Evolutionary conservation across 2,113 vertebrate species (phyloP), one percentile per base, ranked within the genome.

Genomic region (Pitta sordida): DNA sequence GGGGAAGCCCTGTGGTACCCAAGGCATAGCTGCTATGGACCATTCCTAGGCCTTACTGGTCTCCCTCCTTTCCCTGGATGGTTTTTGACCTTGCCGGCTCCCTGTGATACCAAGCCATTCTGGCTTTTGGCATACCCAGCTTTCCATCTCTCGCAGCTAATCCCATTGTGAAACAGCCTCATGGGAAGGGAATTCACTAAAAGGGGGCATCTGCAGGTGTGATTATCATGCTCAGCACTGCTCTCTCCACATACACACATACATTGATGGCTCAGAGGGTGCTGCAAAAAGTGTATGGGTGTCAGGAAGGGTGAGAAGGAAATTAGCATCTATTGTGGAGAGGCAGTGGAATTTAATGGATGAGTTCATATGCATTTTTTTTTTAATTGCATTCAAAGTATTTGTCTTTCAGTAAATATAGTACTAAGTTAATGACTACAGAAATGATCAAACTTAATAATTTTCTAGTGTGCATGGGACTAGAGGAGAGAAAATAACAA

Each of bases 391-490:
- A n/a, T 91, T 39, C 64, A 85, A 74, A 92, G 51, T 49, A 69
- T 85, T 91, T 93, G 70, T 60, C 55, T 77, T 95, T 93, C 78
- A 91, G 67, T 94, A 87, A 84, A 95, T 77, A 67, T 55, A 92
- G 76, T 94, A 51, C 27, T 67, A 85, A 85, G 21, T 85, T 90
- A 92, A 94, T 92, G 79, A 94, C 36, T 67, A 83, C 90, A 91
- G 82, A 93, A 94, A 86, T 94, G 65, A 46, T 83, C 44, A 76
- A 71, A 82, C 65, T 91, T 86, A 81, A 91, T 95, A 29, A 68
- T 95, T 94, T 94, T 86, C 95, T 96, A 63, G 51, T 52, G 20
- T 81, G 77, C 63, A 56, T 87, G 73, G 36, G 65, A 51, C 39
- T 65, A 55, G 73, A 88, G 78, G 70, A 59, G 83, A 55, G 78